Evolutionary conservation across 2,113 vertebrate species (phyloP), one percentile per base, ranked within the genome.

Genomic region (Neopipo cinnamomea): DNA sequence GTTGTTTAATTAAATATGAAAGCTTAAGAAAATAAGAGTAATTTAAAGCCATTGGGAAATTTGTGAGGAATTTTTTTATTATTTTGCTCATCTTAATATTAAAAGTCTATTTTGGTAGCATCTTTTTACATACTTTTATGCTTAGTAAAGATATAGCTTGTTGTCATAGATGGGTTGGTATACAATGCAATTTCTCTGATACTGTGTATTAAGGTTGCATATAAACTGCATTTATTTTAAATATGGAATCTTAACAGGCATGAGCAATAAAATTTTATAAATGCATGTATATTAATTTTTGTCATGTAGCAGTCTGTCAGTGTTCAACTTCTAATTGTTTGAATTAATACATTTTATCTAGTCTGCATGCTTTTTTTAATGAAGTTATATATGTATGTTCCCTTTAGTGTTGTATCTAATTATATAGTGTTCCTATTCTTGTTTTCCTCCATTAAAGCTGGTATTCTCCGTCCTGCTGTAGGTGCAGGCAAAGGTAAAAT

Each of bases 401-500:
- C 95, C 31, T 70, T 94, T 93, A 94, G 92, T 98, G 93, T 97
- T 96, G 91, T 97, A 97, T 97, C 97, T 98, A 98, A 98, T 97
- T 96, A 97, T 97, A 95, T 91, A 98, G 97, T 98, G 92, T 98
- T 97, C 97, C 95, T 98, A 27, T 98, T 98, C 98, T 97, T 98
- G 94, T 98, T 96, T 98, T 97, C 91, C 97, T 92, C 96, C 97
- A 87, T 97, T 97, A 96, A 99, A 98, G 98, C 98, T 97, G 96
- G 96, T 98, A 97, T 98, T 98, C 98, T 96, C 79, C 98, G n/a
- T 98, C 98, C 98, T 97, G 98, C 98, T 97, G 97, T 99, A 99
- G 98, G 98, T 97, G 96, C 97, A 98, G 98, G 97, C 98, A 99
- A 99, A 99, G 99, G 99, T 99, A 99, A 99, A 97, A 96, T 96